Evolutionary conservation across 2,888 invertebrate species (phyloP).

Genomic region (Melinaea marsaeus): DNA sequence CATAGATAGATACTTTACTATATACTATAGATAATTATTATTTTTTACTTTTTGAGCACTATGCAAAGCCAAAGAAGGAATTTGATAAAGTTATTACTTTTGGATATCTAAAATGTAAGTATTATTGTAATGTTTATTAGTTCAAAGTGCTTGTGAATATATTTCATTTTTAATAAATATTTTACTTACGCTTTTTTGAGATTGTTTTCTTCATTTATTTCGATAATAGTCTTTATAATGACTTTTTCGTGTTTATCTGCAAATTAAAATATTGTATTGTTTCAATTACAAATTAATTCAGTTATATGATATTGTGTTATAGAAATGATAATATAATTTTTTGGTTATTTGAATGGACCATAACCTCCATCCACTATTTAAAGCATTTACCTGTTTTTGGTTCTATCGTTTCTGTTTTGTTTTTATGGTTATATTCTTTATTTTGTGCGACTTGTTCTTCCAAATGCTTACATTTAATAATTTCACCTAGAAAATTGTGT

Average conservation of each 20-base stretch:
- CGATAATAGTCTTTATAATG: constrained; percentile 56
- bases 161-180: not conserved
- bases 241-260: constrained; percentile 47
- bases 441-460: constrained; percentile 32
- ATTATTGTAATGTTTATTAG: not conserved
- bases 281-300: not conserved
- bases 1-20: too few species aligned
- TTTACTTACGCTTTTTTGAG: constrained; percentile 44
- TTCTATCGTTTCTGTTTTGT: constrained; percentile 15
- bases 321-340: too few species aligned
- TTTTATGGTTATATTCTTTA: constrained; percentile 5
- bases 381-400: not conserved
- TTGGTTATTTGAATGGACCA: too few species aligned
- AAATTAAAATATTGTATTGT: constrained; percentile 15
- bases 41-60: too few species aligned
- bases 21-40: too few species aligned
- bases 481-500: constrained; percentile 43
- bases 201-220: constrained; percentile 45
- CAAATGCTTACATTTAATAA: constrained; percentile 44
- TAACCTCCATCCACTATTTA: not conserved
- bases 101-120: too few species aligned
- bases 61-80: too few species aligned
- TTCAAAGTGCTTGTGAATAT: not conserved
- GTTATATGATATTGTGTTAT: not conserved
- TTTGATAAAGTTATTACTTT: too few species aligned